phyloP scores from a whole-genome alignment of 2,113 vertebrate species.

The Todiramphus saurophagus region DNA sequence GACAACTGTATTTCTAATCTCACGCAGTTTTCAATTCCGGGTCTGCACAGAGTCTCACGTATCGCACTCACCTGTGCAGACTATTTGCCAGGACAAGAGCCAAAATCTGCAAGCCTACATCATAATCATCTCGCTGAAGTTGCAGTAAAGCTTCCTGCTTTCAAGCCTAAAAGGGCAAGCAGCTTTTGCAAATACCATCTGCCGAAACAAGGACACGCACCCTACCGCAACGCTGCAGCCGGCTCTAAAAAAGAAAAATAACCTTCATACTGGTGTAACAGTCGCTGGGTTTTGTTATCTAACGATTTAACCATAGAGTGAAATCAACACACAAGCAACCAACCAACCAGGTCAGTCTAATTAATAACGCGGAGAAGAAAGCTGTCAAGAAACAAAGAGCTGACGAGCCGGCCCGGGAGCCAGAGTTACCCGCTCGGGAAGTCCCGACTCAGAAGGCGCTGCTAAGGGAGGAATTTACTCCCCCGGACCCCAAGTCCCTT shows the following conservation, averaged over 20 bases:
- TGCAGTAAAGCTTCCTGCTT: neutral
- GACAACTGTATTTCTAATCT: neutral
- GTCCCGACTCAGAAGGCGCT: neutral
- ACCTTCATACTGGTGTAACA: neutral
- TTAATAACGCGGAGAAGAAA: neutral
- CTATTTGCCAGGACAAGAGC: neutral
- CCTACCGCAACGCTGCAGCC: neutral
- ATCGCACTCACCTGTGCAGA: neutral
- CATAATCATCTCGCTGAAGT: neutral
- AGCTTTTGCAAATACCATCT: neutral
- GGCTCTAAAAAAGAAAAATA: neutral
- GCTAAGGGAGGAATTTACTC: neutral
- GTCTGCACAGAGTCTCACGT: accelerated
- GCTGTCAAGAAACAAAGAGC: conserved; percentile 9
- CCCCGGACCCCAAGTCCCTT: neutral
- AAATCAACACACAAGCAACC: neutral
- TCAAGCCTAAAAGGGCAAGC: neutral
- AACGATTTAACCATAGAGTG: neutral
- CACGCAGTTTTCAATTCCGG: accelerated
- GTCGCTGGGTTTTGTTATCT: neutral
- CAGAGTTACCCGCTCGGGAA: neutral
- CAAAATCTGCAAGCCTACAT: neutral
- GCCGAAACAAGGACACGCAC: neutral
- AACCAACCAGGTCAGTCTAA: neutral
- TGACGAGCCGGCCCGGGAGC: neutral